phyloP scores from a whole-genome alignment of 2,113 vertebrate species.

The Canis aureus region DNA sequence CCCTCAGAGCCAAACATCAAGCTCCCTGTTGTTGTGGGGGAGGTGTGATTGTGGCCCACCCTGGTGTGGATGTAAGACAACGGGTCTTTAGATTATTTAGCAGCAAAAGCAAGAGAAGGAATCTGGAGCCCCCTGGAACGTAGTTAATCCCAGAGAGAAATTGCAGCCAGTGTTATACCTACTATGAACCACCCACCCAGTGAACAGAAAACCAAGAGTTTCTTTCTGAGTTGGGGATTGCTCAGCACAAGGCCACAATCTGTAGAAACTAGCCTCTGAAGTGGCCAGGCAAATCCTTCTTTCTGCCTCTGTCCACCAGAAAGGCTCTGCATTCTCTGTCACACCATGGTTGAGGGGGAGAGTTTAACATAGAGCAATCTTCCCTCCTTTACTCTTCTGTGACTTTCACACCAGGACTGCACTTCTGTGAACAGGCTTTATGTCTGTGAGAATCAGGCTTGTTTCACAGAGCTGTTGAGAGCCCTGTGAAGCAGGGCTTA shows the following conservation, averaged over 20 bases:
- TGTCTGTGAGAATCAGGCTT: background rate
- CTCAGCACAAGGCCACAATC: conserved; percentile 21
- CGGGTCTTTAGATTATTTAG: background rate
- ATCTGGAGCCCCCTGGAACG: background rate
- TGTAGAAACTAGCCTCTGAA: conserved; percentile 72
- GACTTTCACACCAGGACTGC: background rate
- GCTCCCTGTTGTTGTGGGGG: background rate
- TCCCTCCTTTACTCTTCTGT: background rate
- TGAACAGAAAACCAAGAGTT: background rate
- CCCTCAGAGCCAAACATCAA: background rate
- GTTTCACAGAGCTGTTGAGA: background rate
- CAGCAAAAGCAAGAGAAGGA: background rate
- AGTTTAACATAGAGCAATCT: background rate
- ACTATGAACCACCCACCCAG: background rate
- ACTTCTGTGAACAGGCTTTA: background rate
- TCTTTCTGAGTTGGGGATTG: background rate
- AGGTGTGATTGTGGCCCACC: background rate
- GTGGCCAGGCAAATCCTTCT: conserved; percentile 20
- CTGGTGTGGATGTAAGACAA: background rate
- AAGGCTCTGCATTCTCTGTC: conserved; percentile 53
- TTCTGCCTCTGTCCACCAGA: background rate
- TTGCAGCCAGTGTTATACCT: background rate
- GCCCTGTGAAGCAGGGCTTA: background rate
- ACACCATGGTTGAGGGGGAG: background rate
- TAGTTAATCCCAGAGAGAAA: conserved; percentile 24